Evolutionary conservation across 2,888 invertebrate genomes (phyloP), one percentile per base, ranked within the genome.

Genomic region (Idaea biselata): DNA sequence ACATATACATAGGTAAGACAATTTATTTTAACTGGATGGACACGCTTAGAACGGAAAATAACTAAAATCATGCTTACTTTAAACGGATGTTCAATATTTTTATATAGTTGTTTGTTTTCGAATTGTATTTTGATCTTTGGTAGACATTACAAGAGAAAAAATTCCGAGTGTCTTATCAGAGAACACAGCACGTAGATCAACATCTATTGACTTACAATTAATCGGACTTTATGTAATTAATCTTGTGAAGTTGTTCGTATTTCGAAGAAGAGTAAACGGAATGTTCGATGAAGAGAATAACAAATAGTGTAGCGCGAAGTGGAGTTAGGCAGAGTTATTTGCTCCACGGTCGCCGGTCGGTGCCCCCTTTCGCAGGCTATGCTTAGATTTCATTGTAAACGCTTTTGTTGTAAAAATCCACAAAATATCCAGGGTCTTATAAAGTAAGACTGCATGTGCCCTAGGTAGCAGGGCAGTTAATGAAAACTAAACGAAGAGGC

Each of bases 291-390:
- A 77, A 82, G 84, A 78, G 82, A 70, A 81, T 74, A 68, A 79
- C 78, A 85, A 85, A 84, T 83, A 82, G 81, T 79, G 71, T 76
- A 73, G 70, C 71, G 76, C 71, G 79, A 75, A 76, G 75, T 75
- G 78, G 78, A 75, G 81, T 77, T 74, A 73, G 71, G 74, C 68
- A 69, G 74, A 73, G 70, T 68, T 82, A 77, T 82, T 80, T 78
- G 75, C 77, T 69, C 61, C 68, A 63, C 74, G 77, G 74, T 74
- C 73, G 72, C 63, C 74, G 77, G 74, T 74, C 73, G 72, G 67
- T 66, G 73, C 72, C 70, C 71, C 58, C 58, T 67, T 58, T 54
- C 58, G 60, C 60, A 60, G 66, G 65, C 67, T 65, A 60, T 64
- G 64, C 63, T 68, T 65, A 64, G 66, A 63, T 69, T 66, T 60